Percentiles rank a stretch among this genome's conserved stretches.
Conservation (phyloP, 2,113 vertebrate species). For the Macrotis lagotis region DNA sequence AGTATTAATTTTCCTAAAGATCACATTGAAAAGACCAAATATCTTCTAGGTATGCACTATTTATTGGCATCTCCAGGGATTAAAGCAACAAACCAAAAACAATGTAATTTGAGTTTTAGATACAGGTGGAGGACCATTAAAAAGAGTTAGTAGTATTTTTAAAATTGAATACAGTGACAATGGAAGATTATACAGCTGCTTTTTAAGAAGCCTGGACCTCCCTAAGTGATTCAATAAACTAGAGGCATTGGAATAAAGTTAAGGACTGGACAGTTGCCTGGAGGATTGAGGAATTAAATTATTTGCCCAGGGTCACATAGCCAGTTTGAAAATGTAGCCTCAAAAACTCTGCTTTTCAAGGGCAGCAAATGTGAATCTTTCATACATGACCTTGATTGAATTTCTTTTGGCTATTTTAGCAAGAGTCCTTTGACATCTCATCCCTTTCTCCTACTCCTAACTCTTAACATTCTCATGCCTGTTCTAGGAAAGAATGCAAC, state of each 20-base stretch:
- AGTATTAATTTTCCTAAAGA: neutral
- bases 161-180: neutral
- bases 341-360: conserved; percentile 7
- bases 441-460: neutral
- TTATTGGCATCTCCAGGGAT: neutral
- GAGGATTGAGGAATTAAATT: neutral
- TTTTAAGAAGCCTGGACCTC: neutral
- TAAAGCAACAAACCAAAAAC: neutral
- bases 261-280: neutral
- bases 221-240: neutral
- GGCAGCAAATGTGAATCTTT: neutral
- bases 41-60: neutral
- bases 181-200: neutral
- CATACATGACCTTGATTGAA: neutral
- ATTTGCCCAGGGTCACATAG: neutral
- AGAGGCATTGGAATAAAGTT: neutral
- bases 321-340: neutral
- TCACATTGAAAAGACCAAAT: neutral
- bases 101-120: neutral
- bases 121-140: neutral
- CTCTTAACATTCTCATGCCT: neutral
- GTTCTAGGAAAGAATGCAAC: neutral
- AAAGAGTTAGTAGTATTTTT: neutral
- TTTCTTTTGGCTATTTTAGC: neutral
- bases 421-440: neutral